Conservation (phyloP, 2,797 vertebrate genomes). For the Lagocephalus sceleratus region DNA sequence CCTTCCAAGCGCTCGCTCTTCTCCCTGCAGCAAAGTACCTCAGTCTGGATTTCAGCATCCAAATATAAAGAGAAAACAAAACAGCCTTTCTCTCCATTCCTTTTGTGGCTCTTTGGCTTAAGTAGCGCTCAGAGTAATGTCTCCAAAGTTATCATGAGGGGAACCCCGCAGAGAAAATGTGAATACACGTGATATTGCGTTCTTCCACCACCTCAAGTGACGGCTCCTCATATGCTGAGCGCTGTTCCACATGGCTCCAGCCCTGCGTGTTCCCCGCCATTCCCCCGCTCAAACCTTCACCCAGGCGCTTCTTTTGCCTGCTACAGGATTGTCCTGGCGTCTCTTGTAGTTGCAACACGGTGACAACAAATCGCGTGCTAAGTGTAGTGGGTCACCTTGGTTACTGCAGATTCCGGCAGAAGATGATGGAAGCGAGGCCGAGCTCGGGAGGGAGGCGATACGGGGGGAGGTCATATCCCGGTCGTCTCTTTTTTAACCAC, state of each 20-base stretch:
- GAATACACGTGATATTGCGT: slow-evolving; percentile 12
- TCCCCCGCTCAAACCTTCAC: slow-evolving; percentile 2
- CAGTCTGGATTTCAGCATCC: slow-evolving; percentile 38
- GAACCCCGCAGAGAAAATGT: slow-evolving; percentile 20
- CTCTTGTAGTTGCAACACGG: neutral
- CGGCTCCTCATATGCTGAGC: slow-evolving; percentile 6
- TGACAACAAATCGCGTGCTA: slow-evolving; percentile 44
- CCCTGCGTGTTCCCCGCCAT: slow-evolving; percentile 3
- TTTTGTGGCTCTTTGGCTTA: slow-evolving; percentile 7
- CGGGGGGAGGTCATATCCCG: slow-evolving; percentile 36
- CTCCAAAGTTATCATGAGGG: slow-evolving; percentile 21
- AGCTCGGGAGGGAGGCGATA: slow-evolving; percentile 42
- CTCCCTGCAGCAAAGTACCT: slow-evolving; percentile 40
- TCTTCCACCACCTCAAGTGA: slow-evolving; percentile 11
- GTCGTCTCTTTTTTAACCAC: slow-evolving; percentile 14
- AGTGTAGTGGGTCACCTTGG: slow-evolving; percentile 74
- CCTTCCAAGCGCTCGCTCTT: slow-evolving; percentile 38
- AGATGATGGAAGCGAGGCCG: slow-evolving; percentile 59
- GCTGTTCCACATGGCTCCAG: slow-evolving; percentile 8
- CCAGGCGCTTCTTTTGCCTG: slow-evolving; percentile 5
- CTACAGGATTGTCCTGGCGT: slow-evolving; percentile 4
- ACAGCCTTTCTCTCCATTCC: slow-evolving; percentile 15
- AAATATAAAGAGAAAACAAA: slow-evolving; percentile 40
- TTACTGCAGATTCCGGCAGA: slow-evolving; percentile 72
- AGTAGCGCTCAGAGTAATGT: slow-evolving; percentile 2